These are phyloP conservation scores for Patella pellucida DNA, from an alignment of 2,888 invertebrate genomes.

Conservation along the genomic window DNA sequence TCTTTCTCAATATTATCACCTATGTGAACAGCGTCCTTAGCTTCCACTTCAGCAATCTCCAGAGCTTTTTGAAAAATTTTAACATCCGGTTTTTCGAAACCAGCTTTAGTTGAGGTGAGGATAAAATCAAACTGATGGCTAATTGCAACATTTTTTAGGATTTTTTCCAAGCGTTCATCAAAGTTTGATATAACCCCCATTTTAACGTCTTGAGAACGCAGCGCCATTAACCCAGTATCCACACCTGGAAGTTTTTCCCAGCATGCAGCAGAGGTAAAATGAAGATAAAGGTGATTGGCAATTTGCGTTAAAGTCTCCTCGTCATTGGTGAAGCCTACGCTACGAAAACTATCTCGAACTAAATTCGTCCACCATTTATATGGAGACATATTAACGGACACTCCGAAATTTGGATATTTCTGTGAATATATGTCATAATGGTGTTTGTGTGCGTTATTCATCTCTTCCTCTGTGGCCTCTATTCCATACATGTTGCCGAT, in stretches of 20 bases:
- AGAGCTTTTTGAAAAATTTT: slow-evolving; percentile 81
- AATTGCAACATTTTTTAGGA: slow-evolving; percentile 80
- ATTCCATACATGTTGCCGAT: slow-evolving; percentile 82
- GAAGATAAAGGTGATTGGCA: slow-evolving; percentile 68
- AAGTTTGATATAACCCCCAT: slow-evolving; percentile 90
- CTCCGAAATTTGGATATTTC: slow-evolving; percentile 87
- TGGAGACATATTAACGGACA: slow-evolving; percentile 78
- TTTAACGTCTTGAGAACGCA: slow-evolving; percentile 45
- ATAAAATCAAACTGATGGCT: slow-evolving; percentile 84
- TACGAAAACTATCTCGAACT: slow-evolving; percentile 78
- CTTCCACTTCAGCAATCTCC: slow-evolving; percentile 71
- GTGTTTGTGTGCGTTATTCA: slow-evolving; percentile 77
- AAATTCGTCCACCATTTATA: slow-evolving; percentile 86
- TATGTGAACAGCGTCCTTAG: slow-evolving; percentile 83
- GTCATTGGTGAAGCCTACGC: slow-evolving; percentile 44
- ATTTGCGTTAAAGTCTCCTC: slow-evolving; percentile 48
- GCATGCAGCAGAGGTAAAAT: slow-evolving; percentile 80
- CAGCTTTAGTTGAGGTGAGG: slow-evolving; percentile 82
- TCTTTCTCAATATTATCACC: slow-evolving; percentile 85
- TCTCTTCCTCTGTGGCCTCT: slow-evolving; percentile 72
- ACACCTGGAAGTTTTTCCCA: slow-evolving; percentile 77
- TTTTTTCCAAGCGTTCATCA: slow-evolving; percentile 83
- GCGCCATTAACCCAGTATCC: slow-evolving; percentile 34
- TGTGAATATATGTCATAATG: slow-evolving; percentile 78
- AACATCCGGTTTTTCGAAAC: slow-evolving; percentile 82